phyloP scores from a whole-genome alignment of 1,140 invertebrate genomes.

The Solenopsis invicta region DNA sequence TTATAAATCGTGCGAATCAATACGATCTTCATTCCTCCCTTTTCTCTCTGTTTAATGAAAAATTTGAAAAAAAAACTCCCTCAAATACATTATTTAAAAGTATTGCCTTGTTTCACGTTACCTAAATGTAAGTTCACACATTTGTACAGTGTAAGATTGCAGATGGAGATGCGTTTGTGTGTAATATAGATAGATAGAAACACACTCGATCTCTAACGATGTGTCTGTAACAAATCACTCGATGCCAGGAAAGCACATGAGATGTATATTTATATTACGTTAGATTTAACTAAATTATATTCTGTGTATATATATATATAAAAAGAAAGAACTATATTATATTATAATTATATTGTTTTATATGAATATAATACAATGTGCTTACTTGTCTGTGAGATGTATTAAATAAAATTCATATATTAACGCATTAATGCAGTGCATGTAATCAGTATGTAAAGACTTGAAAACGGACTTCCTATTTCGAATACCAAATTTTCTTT shows the following conservation, averaged over 20 bases:
- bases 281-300: conserved; percentile 72
- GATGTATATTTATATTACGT: conserved; percentile 74
- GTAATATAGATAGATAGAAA: conserved; percentile 67
- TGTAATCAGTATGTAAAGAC: conserved; percentile 36
- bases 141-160: conserved; percentile 69
- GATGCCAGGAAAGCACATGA: conserved; percentile 61
- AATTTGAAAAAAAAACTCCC: neutral
- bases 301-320: conserved; percentile 63
- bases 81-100: conserved; percentile 56
- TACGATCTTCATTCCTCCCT: neutral
- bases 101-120: conserved; percentile 63
- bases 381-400: conserved; percentile 64
- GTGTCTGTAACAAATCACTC: conserved; percentile 60
- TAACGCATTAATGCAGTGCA: conserved; percentile 29
- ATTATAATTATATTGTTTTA: conserved; percentile 70
- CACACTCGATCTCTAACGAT: conserved; percentile 51
- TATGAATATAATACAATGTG: conserved; percentile 51
- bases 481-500: conserved; percentile 24
- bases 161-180: conserved; percentile 66
- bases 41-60: neutral
- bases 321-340: conserved; percentile 64
- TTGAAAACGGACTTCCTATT: conserved; percentile 8
- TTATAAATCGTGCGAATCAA: neutral
- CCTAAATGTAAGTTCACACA: conserved; percentile 48
- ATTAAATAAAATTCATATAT: conserved; percentile 47